A percentile compares a stretch with the other conserved stretches of the same genome.
Conservation (phyloP, 2,113 vertebrate species). For the Campylorhamphus procurvoides region DNA sequence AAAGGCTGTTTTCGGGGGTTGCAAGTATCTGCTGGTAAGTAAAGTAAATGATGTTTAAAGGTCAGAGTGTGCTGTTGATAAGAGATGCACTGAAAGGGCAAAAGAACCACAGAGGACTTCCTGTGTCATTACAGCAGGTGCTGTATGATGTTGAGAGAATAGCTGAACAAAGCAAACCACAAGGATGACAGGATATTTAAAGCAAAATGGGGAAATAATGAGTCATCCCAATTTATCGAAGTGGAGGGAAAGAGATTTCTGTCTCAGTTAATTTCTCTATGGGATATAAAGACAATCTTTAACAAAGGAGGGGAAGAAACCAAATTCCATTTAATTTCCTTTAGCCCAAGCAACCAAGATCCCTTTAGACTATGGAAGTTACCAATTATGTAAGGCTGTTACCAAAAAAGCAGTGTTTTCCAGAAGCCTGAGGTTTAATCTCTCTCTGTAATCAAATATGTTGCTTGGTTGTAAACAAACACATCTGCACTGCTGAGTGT, state of each 20-base stretch:
- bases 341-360: background rate
- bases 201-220: constrained; percentile 14
- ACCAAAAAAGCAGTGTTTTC: background rate
- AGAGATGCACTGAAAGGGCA: background rate
- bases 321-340: background rate
- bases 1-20: background rate
- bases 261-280: background rate
- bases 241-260: background rate
- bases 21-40: background rate
- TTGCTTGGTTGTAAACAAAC: background rate
- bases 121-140: background rate
- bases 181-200: background rate
- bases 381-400: background rate
- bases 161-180: constrained; percentile 26
- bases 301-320: background rate
- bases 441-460: background rate
- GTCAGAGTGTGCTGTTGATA: background rate
- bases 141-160: background rate
- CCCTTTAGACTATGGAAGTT: background rate
- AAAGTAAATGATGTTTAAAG: background rate
- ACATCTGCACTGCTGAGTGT: background rate
- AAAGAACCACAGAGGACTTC: background rate
- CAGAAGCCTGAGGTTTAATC: background rate
- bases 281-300: background rate
- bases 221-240: background rate